Conservation (phyloP, 1,140 invertebrate species). For the Andrena cerasifolii region DNA sequence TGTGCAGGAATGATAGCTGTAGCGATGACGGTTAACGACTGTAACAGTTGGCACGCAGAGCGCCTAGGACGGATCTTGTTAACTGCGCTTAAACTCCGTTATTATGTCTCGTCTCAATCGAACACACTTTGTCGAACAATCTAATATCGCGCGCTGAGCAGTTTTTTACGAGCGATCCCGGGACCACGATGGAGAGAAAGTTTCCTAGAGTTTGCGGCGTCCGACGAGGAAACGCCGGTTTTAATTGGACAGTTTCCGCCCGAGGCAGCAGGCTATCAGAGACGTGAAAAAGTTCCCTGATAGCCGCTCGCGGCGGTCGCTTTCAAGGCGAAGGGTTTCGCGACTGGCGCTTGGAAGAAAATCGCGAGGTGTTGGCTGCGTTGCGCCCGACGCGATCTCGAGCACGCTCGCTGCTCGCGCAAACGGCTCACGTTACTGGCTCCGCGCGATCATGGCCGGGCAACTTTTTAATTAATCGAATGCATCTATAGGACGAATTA, state of each 20-base stretch:
- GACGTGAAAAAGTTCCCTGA: background rate
- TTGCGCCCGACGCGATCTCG: slow-evolving; percentile 9
- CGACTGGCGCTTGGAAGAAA: background rate
- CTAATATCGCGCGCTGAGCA: background rate
- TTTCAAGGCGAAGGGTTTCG: background rate
- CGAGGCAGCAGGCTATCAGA: background rate
- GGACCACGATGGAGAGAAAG: background rate
- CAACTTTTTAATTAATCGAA: slow-evolving; percentile 36
- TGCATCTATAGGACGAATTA: background rate
- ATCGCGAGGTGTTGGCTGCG: slow-evolving; percentile 10
- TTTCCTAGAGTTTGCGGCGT: background rate
- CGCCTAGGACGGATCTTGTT: too few species aligned
- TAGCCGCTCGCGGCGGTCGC: background rate
- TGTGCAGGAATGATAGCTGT: too few species aligned
- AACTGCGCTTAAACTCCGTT: too few species aligned
- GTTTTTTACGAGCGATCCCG: background rate
- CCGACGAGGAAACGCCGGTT: background rate
- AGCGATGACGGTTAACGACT: too few species aligned
- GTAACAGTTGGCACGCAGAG: too few species aligned
- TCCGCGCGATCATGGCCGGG: background rate
- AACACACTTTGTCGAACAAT: too few species aligned
- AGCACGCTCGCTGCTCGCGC: slow-evolving; percentile 24
- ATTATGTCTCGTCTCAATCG: too few species aligned
- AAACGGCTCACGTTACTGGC: slow-evolving; percentile 22
- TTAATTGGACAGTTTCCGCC: background rate